phyloP scores from a whole-genome alignment of 2,113 vertebrate genomes.

The Saguinus imperator region DNA sequence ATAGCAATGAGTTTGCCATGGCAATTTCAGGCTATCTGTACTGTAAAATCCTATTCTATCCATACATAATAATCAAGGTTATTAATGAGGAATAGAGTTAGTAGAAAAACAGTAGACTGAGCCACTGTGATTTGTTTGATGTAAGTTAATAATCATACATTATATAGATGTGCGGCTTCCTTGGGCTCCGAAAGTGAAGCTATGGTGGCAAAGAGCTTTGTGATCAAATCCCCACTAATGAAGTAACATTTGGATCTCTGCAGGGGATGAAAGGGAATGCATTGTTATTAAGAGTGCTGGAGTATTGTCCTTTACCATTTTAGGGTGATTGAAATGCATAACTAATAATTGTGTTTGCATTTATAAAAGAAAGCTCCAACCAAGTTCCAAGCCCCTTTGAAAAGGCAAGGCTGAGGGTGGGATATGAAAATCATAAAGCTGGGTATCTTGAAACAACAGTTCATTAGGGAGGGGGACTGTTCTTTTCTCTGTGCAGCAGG shows the following conservation, averaged over 20 bases:
- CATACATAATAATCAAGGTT: slow-evolving; percentile 63
- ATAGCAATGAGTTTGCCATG: slow-evolving; percentile 9
- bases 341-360: slow-evolving; percentile 64
- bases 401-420: not conserved
- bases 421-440: not conserved
- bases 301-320: slow-evolving; percentile 59
- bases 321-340: slow-evolving; percentile 36
- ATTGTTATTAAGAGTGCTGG: slow-evolving; percentile 29
- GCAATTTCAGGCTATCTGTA: slow-evolving; percentile 48
- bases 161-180: not conserved
- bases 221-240: slow-evolving; percentile 41
- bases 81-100: slow-evolving; percentile 61
- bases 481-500: slow-evolving; percentile 6
- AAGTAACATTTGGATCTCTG: slow-evolving; percentile 43
- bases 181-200: not conserved
- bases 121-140: slow-evolving; percentile 42
- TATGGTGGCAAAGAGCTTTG: not conserved
- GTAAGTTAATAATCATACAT: slow-evolving; percentile 59
- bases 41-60: slow-evolving; percentile 34
- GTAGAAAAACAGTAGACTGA: slow-evolving; percentile 48
- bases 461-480: not conserved
- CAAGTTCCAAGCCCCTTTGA: slow-evolving; percentile 14
- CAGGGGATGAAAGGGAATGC: slow-evolving; percentile 38
- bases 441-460: not conserved
- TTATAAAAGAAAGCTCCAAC: slow-evolving; percentile 60